Evolutionary conservation across 1,140 invertebrate species (phyloP).

Genomic region (Aphaenogaster ashmeadi): DNA sequence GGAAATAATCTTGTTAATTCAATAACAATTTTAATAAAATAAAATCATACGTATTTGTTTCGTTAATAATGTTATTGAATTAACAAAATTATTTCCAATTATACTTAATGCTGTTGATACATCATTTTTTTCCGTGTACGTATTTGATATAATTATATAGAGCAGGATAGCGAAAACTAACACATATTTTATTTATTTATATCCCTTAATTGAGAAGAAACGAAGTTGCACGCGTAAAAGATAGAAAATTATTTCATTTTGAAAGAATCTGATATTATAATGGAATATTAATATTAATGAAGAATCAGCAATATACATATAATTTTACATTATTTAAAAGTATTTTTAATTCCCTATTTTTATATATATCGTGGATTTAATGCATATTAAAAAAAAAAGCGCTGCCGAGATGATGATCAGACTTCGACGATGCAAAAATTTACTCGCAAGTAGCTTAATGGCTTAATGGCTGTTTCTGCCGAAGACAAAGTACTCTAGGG

Average conservation of each 20-base stretch:
- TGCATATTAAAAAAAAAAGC: background rate
- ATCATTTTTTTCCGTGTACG: background rate
- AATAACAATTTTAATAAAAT: too few species aligned
- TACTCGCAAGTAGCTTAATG: conserved; percentile 22
- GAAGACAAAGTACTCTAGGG: conserved; percentile 21
- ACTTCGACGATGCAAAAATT: conserved; percentile 11
- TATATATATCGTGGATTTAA: background rate
- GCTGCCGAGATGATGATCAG: background rate
- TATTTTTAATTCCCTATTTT: background rate
- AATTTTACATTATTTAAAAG: background rate
- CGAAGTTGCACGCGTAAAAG: too few species aligned
- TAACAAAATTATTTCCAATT: too few species aligned
- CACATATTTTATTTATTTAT: background rate
- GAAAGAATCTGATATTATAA: background rate
- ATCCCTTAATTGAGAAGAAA: background rate
- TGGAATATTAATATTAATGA: background rate
- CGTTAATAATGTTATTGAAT: too few species aligned
- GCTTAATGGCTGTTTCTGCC: conserved; percentile 6
- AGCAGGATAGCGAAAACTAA: background rate
- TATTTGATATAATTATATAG: background rate
- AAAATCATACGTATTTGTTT: too few species aligned
- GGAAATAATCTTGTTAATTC: too few species aligned
- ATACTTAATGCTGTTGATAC: too few species aligned
- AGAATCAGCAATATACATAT: background rate
- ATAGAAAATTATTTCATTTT: background rate